Conservation (phyloP, 2,797 vertebrate genomes). For the Coendou prehensilis region DNA sequence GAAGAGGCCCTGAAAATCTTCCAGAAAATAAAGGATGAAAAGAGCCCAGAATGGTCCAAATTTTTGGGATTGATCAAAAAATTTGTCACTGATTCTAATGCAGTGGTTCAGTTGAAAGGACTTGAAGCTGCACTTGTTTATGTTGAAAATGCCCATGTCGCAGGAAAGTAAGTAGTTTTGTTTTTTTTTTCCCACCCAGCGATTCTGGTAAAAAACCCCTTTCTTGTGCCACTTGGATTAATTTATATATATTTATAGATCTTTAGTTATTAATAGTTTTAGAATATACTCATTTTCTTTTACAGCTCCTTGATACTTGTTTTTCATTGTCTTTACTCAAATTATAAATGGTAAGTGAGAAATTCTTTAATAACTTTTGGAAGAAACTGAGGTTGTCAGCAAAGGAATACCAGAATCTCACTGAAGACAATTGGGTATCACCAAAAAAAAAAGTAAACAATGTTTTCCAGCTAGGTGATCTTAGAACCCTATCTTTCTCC, state of each 20-base stretch:
- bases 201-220: constrained; percentile 25
- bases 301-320: constrained; percentile 45
- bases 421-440: constrained; percentile 49
- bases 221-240: not conserved
- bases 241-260: constrained; percentile 47
- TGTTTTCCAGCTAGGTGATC: not conserved
- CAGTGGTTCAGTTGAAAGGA: constrained; percentile 98
- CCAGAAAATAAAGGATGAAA: constrained; percentile 96
- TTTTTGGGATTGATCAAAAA: constrained; percentile 97
- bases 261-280: constrained; percentile 54
- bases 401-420: constrained; percentile 54
- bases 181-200: not conserved
- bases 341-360: constrained; percentile 48
- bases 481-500: constrained; percentile 37
- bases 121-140: constrained; percentile 96
- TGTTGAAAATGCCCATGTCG: constrained; percentile 95
- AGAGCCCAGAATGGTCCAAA: constrained; percentile 98
- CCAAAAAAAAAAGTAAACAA: not conserved
- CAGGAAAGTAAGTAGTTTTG: constrained; percentile 95
- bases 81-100: constrained; percentile 98
- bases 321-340: constrained; percentile 56
- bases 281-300: constrained; percentile 51
- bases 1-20: constrained; percentile 98
- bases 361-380: constrained; percentile 36
- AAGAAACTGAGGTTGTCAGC: constrained; percentile 33